phyloP scores from a whole-genome alignment of 92 coral and sea anemone genomes.

The Chrysogorgia sp. region DNA sequence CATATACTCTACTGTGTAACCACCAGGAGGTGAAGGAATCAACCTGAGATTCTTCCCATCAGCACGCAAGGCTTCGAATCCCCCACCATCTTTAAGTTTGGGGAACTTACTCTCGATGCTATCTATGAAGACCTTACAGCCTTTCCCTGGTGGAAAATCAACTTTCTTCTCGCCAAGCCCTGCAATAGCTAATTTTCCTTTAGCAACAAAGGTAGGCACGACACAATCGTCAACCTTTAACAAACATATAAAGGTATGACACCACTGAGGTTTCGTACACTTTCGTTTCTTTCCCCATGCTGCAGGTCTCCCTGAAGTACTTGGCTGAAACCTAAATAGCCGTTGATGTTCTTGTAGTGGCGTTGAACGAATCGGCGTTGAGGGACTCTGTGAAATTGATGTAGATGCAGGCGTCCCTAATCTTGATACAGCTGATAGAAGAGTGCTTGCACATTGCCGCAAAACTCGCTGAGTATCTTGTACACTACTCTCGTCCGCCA shows the following conservation, averaged over 20 bases:
- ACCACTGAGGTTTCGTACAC: conserved; percentile 1
- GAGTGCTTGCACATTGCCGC: conserved; percentile 42
- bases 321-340: conserved; percentile 22
- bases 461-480: conserved; percentile 34
- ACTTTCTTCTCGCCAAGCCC: conserved; percentile 23
- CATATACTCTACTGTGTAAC: conserved; percentile 11
- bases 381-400: not conserved
- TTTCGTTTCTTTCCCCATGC: not conserved
- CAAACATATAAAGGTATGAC: conserved; percentile 16
- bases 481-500: conserved; percentile 18
- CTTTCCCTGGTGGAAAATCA: not conserved
- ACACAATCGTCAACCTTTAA: not conserved
- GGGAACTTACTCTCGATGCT: conserved; percentile 4
- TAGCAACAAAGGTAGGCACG: conserved; percentile 7
- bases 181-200: conserved; percentile 14
- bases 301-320: not conserved
- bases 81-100: conserved; percentile 12
- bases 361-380: not conserved
- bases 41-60: conserved; percentile 13
- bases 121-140: conserved; percentile 11
- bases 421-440: conserved; percentile 38
- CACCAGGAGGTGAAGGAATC: conserved; percentile 14
- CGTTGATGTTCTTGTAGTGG: conserved; percentile 11
- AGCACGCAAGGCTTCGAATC: conserved; percentile 11
- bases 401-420: conserved; percentile 3